Conservation (phyloP, 2,797 vertebrate species). For the Glossophaga mutica region DNA sequence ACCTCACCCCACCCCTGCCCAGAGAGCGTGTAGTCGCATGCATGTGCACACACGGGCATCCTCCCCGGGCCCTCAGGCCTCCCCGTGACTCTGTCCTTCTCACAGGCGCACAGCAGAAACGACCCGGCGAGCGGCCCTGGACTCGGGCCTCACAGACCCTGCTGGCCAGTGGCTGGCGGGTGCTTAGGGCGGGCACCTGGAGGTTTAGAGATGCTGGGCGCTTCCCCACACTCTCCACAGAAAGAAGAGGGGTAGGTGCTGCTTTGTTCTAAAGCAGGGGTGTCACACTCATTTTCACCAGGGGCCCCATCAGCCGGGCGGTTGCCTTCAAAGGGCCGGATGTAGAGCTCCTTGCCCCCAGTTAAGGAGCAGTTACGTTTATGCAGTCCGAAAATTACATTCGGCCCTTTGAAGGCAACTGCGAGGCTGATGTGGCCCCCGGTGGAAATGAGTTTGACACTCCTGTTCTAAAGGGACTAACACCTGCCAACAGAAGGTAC, state of each 20-base stretch:
- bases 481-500: constrained; percentile 10
- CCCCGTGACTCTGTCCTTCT: neutral
- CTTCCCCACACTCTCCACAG: neutral
- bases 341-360: no score
- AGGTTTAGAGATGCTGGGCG: neutral
- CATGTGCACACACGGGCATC: neutral
- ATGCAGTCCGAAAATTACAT: no score
- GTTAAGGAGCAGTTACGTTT: no score
- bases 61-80: neutral
- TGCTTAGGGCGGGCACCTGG: no score
- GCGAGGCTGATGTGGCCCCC: no score
- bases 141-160: neutral
- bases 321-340: no score
- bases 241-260: neutral
- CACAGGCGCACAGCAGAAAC: neutral
- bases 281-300: no score
- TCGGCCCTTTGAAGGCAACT: no score
- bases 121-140: neutral
- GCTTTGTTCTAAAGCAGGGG: neutral
- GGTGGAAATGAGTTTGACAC: no score
- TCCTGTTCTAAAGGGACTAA: constrained; percentile 1
- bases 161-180: neutral
- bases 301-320: no score
- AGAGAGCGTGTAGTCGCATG: neutral
- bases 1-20: neutral